These are phyloP conservation scores for Gopherus flavomarginatus DNA, from an alignment of 2,113 vertebrate species.

Conservation along the genomic window DNA sequence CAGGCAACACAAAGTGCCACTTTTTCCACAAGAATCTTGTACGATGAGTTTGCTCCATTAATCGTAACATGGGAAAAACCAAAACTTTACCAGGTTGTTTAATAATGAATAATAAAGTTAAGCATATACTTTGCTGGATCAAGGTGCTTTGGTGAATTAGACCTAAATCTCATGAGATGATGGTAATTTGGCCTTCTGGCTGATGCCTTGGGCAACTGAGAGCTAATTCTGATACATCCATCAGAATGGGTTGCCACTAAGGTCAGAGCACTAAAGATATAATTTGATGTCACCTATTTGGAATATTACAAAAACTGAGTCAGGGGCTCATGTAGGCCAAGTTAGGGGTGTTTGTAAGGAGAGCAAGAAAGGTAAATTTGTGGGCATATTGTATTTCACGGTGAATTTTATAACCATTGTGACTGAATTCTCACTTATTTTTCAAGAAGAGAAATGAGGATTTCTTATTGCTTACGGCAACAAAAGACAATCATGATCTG, in stretches of 20 bases:
- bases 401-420: background rate
- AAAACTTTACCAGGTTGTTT: background rate
- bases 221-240: background rate
- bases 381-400: background rate
- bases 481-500: background rate
- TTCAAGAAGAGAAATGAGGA: background rate
- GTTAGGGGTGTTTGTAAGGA: fast-evolving
- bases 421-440: background rate
- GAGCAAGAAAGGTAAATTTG: background rate
- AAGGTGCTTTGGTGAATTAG: background rate
- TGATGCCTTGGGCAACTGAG: background rate
- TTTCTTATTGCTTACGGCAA: background rate
- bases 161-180: background rate
- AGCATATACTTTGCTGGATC: background rate
- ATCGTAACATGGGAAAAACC: fast-evolving
- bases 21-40: background rate
- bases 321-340: background rate
- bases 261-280: background rate
- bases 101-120: background rate
- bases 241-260: background rate
- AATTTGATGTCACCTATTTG: background rate
- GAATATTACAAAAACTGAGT: background rate
- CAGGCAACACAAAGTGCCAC: background rate
- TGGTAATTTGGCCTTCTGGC: background rate
- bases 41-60: background rate